phyloP scores from a whole-genome alignment of 1,140 invertebrate genomes.

The Apis mellifera region DNA sequence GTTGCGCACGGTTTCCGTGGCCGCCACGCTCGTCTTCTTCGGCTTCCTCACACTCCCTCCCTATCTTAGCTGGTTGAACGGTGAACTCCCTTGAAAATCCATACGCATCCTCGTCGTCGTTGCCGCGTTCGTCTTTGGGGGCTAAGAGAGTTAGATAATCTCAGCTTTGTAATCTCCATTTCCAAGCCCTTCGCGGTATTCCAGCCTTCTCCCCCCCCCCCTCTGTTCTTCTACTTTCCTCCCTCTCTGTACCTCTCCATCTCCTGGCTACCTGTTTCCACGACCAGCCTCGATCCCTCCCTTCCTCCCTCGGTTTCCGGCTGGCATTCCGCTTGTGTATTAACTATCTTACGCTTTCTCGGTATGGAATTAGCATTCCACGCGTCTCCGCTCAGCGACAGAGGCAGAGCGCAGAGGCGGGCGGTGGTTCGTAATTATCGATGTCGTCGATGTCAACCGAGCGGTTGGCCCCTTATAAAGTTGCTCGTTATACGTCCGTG shows the following conservation, averaged over 20 bases:
- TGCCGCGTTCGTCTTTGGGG: constrained; percentile 54
- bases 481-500: constrained; percentile 30
- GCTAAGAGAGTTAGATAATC: constrained; percentile 76
- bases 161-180: constrained; percentile 75
- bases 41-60: constrained; percentile 59
- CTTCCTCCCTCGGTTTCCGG: constrained; percentile 31
- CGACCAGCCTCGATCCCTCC: neutral
- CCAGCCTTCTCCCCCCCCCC: neutral
- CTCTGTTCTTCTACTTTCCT: no score
- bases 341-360: constrained; percentile 58
- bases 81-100: constrained; percentile 70
- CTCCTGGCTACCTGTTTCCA: neutral
- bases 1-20: constrained; percentile 33
- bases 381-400: constrained; percentile 37
- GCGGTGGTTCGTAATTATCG: constrained; percentile 61
- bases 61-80: constrained; percentile 25
- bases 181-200: constrained; percentile 52
- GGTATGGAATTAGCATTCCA: constrained; percentile 71
- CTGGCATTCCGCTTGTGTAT: constrained; percentile 45
- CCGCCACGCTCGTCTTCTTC: constrained; percentile 51
- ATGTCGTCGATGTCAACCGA: constrained; percentile 70
- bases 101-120: constrained; percentile 58
- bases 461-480: constrained; percentile 47
- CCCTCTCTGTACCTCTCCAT: neutral
- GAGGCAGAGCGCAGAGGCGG: constrained; percentile 29